A percentile compares a stretch with the other conserved stretches of the same genome.
phyloP scores from a whole-genome alignment of 2,797 vertebrate genomes.

The Paramormyrops hopkinsi region DNA sequence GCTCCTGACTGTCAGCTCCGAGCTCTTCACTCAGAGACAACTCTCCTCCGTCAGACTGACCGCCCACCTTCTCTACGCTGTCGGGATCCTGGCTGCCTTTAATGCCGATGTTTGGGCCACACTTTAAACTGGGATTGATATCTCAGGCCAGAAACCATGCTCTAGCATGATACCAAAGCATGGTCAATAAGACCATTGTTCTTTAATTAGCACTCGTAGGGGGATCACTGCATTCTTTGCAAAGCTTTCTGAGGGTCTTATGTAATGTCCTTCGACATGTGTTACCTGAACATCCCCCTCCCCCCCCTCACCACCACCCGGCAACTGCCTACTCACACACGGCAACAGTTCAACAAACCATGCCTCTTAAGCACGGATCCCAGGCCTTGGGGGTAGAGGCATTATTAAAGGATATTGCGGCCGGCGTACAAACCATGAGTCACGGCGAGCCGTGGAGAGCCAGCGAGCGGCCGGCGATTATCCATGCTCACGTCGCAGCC shows the following conservation, averaged over 20 bases:
- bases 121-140: background rate
- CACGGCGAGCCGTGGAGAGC: background rate
- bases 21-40: background rate
- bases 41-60: background rate
- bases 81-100: background rate
- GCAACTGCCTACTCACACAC: background rate
- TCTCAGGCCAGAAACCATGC: background rate
- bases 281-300: background rate
- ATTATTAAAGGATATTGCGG: slow-evolving; percentile 6
- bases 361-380: background rate
- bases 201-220: background rate
- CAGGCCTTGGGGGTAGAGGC: background rate
- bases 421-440: background rate
- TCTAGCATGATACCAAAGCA: background rate
- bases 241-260: background rate
- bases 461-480: background rate
- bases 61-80: background rate
- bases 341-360: background rate
- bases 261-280: background rate
- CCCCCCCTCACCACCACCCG: background rate
- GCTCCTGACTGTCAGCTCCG: background rate
- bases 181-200: background rate
- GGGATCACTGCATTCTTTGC: background rate
- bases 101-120: background rate
- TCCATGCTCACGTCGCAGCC: background rate